Conservation (phyloP, 2,888 invertebrate species). For the Agrochola macilenta region DNA sequence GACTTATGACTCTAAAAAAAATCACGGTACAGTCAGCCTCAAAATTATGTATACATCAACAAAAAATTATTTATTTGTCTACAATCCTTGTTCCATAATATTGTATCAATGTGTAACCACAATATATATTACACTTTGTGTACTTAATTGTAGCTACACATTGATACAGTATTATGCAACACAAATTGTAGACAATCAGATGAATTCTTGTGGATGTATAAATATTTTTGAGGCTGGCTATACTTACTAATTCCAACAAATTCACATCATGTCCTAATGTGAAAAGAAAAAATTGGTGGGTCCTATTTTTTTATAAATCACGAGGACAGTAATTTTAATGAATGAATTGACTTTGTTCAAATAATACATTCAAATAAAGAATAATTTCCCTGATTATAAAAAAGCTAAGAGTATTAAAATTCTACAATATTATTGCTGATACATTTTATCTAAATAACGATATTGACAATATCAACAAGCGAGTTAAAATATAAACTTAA, state of each 20-base stretch:
- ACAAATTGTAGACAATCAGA: neutral
- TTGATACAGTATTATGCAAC: neutral
- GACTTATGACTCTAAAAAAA: neutral
- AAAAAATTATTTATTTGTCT: neutral
- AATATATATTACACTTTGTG: too few relatives aligned
- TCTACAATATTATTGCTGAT: conserved; percentile 53
- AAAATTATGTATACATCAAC: neutral
- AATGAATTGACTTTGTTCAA: neutral
- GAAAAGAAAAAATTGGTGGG: neutral
- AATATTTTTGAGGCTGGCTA: neutral
- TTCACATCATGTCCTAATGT: neutral
- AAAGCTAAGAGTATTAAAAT: conserved; percentile 44
- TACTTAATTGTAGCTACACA: neutral
- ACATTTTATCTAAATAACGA: conserved; percentile 35
- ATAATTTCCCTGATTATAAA: conserved; percentile 65
- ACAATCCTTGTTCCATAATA: neutral
- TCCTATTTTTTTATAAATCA: too few relatives aligned
- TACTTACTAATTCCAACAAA: neutral
- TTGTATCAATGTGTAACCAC: neutral
- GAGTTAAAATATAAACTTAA: conserved; percentile 20
- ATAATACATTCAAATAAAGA: conserved; percentile 19
- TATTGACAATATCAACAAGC: conserved; percentile 60
- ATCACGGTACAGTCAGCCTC: neutral
- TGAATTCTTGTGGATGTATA: neutral
- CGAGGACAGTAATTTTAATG: neutral